Evolutionary conservation across 2,113 vertebrate species (phyloP).

Genomic region (Rhinopomastus cyanomelas): DNA sequence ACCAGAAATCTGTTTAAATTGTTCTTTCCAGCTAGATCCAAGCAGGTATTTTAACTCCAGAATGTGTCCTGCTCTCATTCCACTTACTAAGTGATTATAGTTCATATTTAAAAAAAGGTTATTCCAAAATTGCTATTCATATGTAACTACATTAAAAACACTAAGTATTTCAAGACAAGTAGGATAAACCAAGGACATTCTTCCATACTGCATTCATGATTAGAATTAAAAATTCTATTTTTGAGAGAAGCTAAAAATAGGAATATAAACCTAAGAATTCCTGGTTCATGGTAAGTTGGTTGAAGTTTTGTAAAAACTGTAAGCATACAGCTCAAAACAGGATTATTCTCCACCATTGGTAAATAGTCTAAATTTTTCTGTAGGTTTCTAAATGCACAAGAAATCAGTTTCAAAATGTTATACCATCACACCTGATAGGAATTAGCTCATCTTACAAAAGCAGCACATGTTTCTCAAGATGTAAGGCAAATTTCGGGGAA

Average conservation of each 20-base stretch:
- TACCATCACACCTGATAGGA: constrained; percentile 40
- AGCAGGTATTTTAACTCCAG: not conserved
- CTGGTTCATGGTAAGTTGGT: not conserved
- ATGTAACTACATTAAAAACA: not conserved
- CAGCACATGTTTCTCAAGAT: constrained; percentile 30
- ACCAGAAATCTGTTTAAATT: not conserved
- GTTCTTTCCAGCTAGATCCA: not conserved
- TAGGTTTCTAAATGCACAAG: not conserved
- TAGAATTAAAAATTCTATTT: not conserved
- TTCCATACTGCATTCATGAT: not conserved
- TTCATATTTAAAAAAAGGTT: not conserved
- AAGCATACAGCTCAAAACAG: not conserved
- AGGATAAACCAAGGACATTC: not conserved
- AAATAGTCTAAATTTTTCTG: not conserved
- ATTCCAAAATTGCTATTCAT: not conserved
- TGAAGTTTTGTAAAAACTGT: not conserved
- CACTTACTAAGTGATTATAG: not conserved
- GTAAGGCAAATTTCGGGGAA: constrained; percentile 77
- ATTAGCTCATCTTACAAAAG: constrained; percentile 58
- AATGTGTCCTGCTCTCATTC: not conserved
- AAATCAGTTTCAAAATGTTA: constrained; percentile 9
- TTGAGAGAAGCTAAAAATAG: not conserved
- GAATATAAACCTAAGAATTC: not conserved
- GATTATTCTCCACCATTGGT: not conserved
- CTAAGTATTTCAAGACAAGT: not conserved